Base-by-base conservation (phyloP, 2,113 vertebrate species). In the Hucho hucho region DNA sequence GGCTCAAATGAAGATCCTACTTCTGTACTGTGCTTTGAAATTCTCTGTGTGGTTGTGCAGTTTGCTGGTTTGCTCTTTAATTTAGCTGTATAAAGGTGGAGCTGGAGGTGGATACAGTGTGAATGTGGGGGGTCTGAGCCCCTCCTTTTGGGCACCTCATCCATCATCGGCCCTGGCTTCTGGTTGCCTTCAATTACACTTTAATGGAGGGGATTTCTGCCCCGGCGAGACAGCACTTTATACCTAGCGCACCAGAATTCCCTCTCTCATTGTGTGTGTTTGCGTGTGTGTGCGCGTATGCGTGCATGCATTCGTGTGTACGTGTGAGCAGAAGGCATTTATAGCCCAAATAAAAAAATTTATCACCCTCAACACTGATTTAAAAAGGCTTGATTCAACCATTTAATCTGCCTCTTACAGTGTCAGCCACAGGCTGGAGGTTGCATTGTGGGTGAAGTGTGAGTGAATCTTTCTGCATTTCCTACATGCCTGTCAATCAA, bases 201-300 rank as follows among this genome's bases (percentile, higher is more conserved):
- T 78, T 86, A 81, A 81, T 73, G 75, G 69, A 75, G 88, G 89
- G 90, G 87, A 91, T 87, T 89, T 91, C 79, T 87, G 68, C 68
- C 83, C 78, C 61, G 72, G 64, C 77, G 82, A 84, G 86, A 86
- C 81, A 85, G 79, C 81, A 77, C 80, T 47, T 18, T 2, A 26
- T 9, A 4, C 56, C 81, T 24, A 37, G 49, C 18, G 28, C 79
- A 75, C 83, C 75, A 77, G 76, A 73, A 70, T 16, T 20, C 64
- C 3, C 58, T 75, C 12, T 43, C 49, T 80, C 63, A n/a, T 29
- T 70, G 59, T 59, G 69, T 13, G 46, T 70, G 69, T 68, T 6
- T 74, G 25, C 47, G 61, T 72, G 66, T 37, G 25, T 69, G 53
- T 56, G 67, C 6, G 56, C 29, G 72, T n/a, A n/a, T 61, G 28